Base-by-base conservation (phyloP, 2,797 vertebrate genomes). In the Merluccius polli region DNA sequence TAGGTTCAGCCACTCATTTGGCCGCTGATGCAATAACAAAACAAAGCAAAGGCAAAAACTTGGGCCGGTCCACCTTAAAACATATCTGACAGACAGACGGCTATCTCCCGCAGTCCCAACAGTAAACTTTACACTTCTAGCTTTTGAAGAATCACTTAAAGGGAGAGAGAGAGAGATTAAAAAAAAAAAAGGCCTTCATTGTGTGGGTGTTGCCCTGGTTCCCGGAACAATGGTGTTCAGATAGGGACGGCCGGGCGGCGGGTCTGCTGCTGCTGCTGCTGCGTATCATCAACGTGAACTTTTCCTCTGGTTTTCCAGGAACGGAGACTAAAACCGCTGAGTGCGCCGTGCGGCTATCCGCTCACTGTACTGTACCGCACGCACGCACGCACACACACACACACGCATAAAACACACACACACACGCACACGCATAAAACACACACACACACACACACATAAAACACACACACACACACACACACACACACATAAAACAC, bases 101-200 rank as follows among this genome's bases (percentile, higher is more conserved):
- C 52, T 21, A 67, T 72, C 70, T 71, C 65, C 44, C 24, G n/a
- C 70, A 33, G 44, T 70, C 27, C 8, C 8, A 0, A 69, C 44
- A 52, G 73, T 70, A 65, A 41, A 52, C 30, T 70, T 36, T 75
- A 27, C 27, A 73, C 35, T 68, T 31, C 65, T 68, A 73, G 70
- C 80, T 81, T 82, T 77, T 80, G 68, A 80, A 75, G 77, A 79
- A 82, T 80, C 80, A 75, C 74, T 76, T 21, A 78, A 72, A 73
- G 68, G 77, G 41, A 75, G 68, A 16, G 29, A 52, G 52, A 77
- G 21, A 29, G 32, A 65, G n/a, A n/a, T n/a, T n/a, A 29, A 44
- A 36, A 52, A 44, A 35, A 67, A 69, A 24, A 41, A 48, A 73
- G 69, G 16, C 65, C 36, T 63, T 44, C 69, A 70, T 52, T 71